Evolutionary conservation across 2,888 invertebrate genomes (phyloP).

Genomic region (Eudemis profundana): DNA sequence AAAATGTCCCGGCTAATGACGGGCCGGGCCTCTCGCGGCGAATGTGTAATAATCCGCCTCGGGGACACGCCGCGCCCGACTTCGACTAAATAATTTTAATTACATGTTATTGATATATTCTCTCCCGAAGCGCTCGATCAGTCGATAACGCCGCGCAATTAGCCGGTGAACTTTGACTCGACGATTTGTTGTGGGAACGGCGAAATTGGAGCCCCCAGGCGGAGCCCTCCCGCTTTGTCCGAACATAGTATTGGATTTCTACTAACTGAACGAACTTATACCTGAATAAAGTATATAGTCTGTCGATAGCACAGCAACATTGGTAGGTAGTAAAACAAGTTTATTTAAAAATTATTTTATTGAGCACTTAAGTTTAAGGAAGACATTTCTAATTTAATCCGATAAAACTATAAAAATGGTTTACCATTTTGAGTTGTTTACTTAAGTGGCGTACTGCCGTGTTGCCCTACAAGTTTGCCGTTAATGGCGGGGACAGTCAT

Average conservation of each 20-base stretch:
- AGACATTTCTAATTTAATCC: conserved; percentile 17
- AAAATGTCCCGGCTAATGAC: conserved; percentile 82
- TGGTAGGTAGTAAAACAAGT: not conserved
- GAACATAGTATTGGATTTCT: conserved; percentile 20
- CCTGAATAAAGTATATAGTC: too few relatives aligned
- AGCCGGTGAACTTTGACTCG: conserved; percentile 80
- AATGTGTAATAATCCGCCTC: conserved; percentile 82
- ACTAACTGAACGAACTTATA: not conserved
- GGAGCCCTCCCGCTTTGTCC: conserved; percentile 46
- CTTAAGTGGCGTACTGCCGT: conserved; percentile 58
- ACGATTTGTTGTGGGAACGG: conserved; percentile 82
- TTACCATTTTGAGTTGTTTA: conserved; percentile 18
- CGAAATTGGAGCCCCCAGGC: conserved; percentile 70
- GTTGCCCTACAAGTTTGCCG: conserved; percentile 55
- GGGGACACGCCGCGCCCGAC: conserved; percentile 65
- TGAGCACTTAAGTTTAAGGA: not conserved
- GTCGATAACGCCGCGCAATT: conserved; percentile 80
- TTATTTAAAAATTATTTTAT: not conserved
- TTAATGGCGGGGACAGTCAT: conserved; percentile 52
- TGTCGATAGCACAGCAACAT: conserved; percentile 2
- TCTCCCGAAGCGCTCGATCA: conserved; percentile 77
- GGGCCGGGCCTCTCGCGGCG: conserved; percentile 78
- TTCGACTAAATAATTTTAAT: conserved; percentile 83
- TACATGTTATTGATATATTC: conserved; percentile 84
- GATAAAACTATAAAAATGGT: conserved; percentile 7